These are phyloP conservation scores for Subacronicta megacephala DNA, from an alignment of 2,888 invertebrate genomes.

Conservation along the genomic window DNA sequence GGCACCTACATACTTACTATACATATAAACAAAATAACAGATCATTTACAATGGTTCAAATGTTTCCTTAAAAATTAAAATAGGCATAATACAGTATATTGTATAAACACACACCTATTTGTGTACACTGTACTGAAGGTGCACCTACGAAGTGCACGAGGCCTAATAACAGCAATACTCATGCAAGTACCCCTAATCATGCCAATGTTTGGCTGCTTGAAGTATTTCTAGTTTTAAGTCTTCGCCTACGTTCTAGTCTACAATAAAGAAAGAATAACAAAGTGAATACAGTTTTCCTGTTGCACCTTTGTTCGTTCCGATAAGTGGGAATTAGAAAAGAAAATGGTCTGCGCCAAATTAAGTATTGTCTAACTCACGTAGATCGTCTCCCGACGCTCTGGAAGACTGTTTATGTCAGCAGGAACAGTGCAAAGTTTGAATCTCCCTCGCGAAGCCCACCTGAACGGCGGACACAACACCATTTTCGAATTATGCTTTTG, in stretches of 20 bases:
- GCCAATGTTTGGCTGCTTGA: not conserved
- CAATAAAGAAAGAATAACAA: no score
- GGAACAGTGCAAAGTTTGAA: constrained; percentile 73
- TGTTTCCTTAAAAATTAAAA: no score
- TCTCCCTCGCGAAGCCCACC: constrained; percentile 79
- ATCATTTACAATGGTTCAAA: no score
- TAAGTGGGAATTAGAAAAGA: constrained; percentile 6
- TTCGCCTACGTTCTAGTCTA: no score
- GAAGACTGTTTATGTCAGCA: constrained; percentile 45
- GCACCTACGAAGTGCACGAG: no score
- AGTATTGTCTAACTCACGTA: constrained; percentile 69
- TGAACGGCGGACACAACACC: constrained; percentile 86
- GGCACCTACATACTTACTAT: no score
- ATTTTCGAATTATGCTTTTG: constrained; percentile 59
- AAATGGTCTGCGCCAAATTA: not conserved
- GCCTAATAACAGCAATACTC: no score
- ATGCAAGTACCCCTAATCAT: no score
- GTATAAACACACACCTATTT: no score
- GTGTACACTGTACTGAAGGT: no score
- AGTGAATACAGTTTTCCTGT: not conserved
- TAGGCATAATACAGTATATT: no score
- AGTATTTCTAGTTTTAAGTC: not conserved
- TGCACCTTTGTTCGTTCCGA: not conserved
- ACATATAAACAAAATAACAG: no score
- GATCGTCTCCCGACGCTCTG: constrained; percentile 76